phyloP scores from a whole-genome alignment of 2,888 invertebrate species.

The Agriopis marginaria region DNA sequence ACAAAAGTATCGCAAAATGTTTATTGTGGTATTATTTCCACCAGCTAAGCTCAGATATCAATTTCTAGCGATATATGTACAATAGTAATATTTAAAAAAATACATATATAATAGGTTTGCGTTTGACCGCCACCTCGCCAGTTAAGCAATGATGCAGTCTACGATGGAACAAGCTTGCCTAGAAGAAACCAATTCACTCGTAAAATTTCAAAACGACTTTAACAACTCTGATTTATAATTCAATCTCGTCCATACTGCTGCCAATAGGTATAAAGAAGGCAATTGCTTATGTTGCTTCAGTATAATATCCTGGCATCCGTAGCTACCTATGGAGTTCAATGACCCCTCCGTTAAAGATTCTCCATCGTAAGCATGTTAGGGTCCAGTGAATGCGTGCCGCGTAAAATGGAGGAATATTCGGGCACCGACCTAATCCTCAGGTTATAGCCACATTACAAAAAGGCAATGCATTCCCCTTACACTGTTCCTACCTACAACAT shows the following conservation, averaged over 20 bases:
- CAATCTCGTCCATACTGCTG: not conserved
- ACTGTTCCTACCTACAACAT: conserved; percentile 49
- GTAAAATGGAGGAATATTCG: conserved; percentile 64
- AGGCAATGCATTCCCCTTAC: conserved; percentile 80
- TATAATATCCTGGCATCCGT: not conserved
- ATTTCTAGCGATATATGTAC: no score
- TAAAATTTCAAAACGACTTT: no score
- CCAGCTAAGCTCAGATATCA: no score
- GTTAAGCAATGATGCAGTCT: no score
- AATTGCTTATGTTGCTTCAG: not conserved
- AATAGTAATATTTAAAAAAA: no score
- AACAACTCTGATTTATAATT: not conserved
- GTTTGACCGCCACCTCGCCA: no score
- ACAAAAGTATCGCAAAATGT: not conserved
- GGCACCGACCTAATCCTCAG: conserved; percentile 66
- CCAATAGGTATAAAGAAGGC: not conserved
- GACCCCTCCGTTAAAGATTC: conserved; percentile 56
- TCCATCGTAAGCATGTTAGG: conserved; percentile 60
- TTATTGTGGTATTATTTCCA: not conserved
- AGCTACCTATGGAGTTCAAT: conserved; percentile 15
- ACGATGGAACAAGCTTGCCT: no score
- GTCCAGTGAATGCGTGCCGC: conserved; percentile 59
- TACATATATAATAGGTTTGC: no score
- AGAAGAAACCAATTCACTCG: no score
- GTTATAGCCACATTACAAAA: conserved; percentile 82